Percentiles rank a stretch among this genome's conserved stretches.
These are phyloP conservation scores for Oncorhynchus gorbuscha DNA, from an alignment of 2,113 vertebrate genomes.

Conservation along the genomic window DNA sequence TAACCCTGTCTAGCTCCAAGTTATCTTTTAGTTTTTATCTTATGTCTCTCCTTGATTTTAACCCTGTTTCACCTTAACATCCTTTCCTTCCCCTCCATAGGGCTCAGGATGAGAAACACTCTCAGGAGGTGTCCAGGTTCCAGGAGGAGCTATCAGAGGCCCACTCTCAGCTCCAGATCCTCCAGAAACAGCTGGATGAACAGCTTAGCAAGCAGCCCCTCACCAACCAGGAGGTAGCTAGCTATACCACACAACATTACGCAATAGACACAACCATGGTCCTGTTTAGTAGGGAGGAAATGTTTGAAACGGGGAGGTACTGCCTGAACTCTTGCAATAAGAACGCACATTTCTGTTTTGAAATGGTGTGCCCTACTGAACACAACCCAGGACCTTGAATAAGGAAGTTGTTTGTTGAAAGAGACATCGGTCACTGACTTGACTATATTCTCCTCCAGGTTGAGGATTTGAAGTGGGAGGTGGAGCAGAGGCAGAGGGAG, in stretches of 20 bases:
- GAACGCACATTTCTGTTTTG: too few species aligned
- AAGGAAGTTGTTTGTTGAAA: too few species aligned
- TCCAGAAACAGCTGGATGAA: slow-evolving; percentile 88
- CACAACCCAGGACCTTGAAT: too few species aligned
- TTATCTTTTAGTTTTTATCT: too few species aligned
- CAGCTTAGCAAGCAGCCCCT: slow-evolving; percentile 82
- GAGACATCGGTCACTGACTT: too few species aligned
- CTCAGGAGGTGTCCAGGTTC: slow-evolving; percentile 84
- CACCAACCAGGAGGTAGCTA: slow-evolving; percentile 86
- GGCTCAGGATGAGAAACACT: slow-evolving; percentile 79
- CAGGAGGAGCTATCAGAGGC: slow-evolving; percentile 89
- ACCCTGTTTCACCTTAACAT: background rate
- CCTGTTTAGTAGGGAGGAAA: too few species aligned
- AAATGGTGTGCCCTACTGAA: too few species aligned
- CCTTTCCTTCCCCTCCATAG: slow-evolving; percentile 56
- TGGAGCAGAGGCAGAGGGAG: slow-evolving; percentile 88
- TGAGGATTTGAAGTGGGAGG: slow-evolving; percentile 95
- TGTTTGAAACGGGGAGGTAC: too few species aligned
- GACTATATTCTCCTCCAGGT: slow-evolving; percentile 71
- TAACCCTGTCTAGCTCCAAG: too few species aligned
- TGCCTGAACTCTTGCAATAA: too few species aligned
- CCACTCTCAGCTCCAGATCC: slow-evolving; percentile 84
- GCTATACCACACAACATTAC: background rate
- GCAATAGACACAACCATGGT: background rate
- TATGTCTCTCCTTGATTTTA: too few species aligned